Evolutionary conservation across 2,888 invertebrate genomes (phyloP).

Genomic region (Cerceris ruficornis): DNA sequence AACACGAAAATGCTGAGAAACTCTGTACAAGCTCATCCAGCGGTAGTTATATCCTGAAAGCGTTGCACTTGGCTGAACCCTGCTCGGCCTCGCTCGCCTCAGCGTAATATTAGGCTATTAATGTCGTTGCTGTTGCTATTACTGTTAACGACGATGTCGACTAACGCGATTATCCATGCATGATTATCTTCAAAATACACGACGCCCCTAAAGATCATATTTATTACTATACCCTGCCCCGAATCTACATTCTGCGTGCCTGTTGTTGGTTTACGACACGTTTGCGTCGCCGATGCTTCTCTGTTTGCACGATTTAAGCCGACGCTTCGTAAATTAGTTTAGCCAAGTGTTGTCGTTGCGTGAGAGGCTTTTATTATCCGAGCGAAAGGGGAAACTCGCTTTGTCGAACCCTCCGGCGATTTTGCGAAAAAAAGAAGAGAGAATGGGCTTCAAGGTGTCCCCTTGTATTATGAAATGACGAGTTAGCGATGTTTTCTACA

Average conservation of each 20-base stretch:
- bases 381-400: no score
- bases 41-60: constrained; percentile 47
- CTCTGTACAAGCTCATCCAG: constrained; percentile 36
- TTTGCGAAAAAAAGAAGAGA: no score
- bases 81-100: constrained; percentile 24
- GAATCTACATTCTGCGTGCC: neutral
- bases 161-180: constrained; percentile 51
- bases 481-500: no score
- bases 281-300: neutral
- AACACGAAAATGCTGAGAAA: constrained; percentile 30
- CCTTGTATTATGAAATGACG: no score
- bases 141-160: constrained; percentile 49
- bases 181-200: constrained; percentile 47
- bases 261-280: neutral
- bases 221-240: constrained; percentile 2
- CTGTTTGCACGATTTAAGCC: no score
- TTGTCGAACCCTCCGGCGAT: no score
- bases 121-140: constrained; percentile 54
- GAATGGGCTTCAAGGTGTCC: no score
- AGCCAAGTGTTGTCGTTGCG: no score
- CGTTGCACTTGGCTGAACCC: constrained; percentile 45
- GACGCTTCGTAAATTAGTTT: no score
- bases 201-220: constrained; percentile 26
- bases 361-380: no score
- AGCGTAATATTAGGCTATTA: constrained; percentile 58